A percentile compares a stretch with the other conserved stretches of the same genome.
Conservation (phyloP, 1,140 invertebrate species). For the Sitobion miscanthi region DNA sequence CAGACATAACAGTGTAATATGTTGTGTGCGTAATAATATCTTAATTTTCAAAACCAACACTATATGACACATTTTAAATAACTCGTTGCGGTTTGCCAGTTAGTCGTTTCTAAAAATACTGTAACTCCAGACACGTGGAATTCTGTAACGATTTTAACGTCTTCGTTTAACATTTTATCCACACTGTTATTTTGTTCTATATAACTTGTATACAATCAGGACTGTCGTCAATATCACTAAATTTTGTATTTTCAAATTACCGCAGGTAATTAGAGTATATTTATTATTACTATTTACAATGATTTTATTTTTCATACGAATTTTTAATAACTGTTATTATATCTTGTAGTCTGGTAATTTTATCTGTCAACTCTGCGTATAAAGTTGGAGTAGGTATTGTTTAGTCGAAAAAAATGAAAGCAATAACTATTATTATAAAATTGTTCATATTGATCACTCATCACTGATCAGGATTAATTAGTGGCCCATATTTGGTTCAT, state of each 20-base stretch:
- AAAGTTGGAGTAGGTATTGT: too few species aligned
- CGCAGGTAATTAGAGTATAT: not conserved
- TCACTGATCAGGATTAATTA: not conserved
- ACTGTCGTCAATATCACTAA: not conserved
- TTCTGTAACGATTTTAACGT: conserved; percentile 28
- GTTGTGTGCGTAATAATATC: not conserved
- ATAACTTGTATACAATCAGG: not conserved
- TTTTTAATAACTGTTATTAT: not conserved
- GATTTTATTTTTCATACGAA: not conserved
- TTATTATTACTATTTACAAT: not conserved
- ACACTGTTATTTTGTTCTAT: not conserved
- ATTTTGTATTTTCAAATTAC: not conserved
- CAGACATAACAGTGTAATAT: not conserved
- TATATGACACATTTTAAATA: conserved; percentile 1
- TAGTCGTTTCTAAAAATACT: conserved; percentile 53
- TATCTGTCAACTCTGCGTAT: not conserved
- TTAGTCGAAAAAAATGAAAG: not conserved
- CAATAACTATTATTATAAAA: not conserved
- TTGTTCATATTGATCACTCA: not conserved
- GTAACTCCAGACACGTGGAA: conserved; percentile 41
- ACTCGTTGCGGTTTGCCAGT: conserved; percentile 38
- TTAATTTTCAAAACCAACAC: not conserved
- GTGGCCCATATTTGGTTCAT: not conserved
- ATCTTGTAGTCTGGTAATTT: not conserved
- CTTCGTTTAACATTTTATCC: not conserved